These are phyloP conservation scores for Nyctibius bracteatus DNA, from an alignment of 2,113 vertebrate genomes.

Conservation along the genomic window DNA sequence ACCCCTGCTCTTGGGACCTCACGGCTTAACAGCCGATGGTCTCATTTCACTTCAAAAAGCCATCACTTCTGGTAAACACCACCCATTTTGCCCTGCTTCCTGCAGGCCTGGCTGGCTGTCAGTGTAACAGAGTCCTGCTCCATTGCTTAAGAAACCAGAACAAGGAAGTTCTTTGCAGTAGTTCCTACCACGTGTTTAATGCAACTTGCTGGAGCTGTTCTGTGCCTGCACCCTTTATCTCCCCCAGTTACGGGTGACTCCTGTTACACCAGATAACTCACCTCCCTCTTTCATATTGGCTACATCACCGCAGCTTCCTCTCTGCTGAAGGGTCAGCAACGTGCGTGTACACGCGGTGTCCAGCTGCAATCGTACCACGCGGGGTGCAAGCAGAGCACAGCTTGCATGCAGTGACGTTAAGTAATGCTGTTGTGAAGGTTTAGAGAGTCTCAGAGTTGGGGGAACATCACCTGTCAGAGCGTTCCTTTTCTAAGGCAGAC, in stretches of 20 bases:
- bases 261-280: background rate
- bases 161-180: background rate
- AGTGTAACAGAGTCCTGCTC: too few relatives aligned
- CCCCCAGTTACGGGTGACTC: too few relatives aligned
- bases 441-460: background rate
- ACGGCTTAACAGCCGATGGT: background rate
- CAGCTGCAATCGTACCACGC: accelerated
- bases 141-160: background rate
- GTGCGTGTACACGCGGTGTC: accelerated
- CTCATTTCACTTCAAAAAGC: background rate
- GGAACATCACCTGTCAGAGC: background rate
- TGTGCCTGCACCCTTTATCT: background rate
- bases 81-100: background rate
- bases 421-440: background rate
- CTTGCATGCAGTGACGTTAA: accelerated
- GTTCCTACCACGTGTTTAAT: background rate
- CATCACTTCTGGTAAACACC: background rate
- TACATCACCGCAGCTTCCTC: background rate
- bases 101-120: too few relatives aligned
- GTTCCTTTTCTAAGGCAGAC: background rate
- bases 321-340: background rate
- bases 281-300: background rate
- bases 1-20: background rate
- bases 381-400: background rate
- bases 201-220: background rate